Conservation (phyloP, 2,113 vertebrate genomes). For the Psittacara wagleri region DNA sequence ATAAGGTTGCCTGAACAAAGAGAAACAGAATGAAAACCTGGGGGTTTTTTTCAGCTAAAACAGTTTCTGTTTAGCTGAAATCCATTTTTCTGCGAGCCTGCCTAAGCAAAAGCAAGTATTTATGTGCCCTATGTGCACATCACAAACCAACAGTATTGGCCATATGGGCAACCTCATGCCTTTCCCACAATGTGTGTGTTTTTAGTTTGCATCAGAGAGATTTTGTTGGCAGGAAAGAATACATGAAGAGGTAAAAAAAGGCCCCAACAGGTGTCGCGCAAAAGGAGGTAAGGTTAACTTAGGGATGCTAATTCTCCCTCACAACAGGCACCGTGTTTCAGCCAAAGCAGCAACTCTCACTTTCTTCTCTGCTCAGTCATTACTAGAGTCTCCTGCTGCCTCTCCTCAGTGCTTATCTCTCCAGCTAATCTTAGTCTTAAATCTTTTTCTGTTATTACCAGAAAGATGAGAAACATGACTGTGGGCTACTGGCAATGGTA, state of each 20-base stretch:
- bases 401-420: constrained; percentile 2
- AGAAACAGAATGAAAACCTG: neutral
- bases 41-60: neutral
- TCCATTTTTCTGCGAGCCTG: neutral
- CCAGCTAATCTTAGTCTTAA: constrained; percentile 41
- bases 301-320: constrained; percentile 51
- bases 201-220: neutral
- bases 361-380: neutral
- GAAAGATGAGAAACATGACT: constrained; percentile 30
- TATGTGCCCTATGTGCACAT: neutral
- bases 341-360: constrained; percentile 39
- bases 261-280: constrained; percentile 7
- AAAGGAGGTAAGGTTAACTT: constrained; percentile 40
- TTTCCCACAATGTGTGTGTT: neutral
- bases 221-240: constrained; percentile 10
- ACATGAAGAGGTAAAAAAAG: neutral
- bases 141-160: neutral
- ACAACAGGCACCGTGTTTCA: constrained; percentile 9
- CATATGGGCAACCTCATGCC: constrained; percentile 9
- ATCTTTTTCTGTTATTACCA: constrained; percentile 42
- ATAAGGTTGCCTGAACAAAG: neutral
- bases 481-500: constrained; percentile 13
- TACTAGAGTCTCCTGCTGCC: constrained; percentile 44
- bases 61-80: neutral
- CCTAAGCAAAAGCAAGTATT: neutral